phyloP scores from a whole-genome alignment of 2,888 invertebrate genomes.

The Drosophila kuntzei region DNA sequence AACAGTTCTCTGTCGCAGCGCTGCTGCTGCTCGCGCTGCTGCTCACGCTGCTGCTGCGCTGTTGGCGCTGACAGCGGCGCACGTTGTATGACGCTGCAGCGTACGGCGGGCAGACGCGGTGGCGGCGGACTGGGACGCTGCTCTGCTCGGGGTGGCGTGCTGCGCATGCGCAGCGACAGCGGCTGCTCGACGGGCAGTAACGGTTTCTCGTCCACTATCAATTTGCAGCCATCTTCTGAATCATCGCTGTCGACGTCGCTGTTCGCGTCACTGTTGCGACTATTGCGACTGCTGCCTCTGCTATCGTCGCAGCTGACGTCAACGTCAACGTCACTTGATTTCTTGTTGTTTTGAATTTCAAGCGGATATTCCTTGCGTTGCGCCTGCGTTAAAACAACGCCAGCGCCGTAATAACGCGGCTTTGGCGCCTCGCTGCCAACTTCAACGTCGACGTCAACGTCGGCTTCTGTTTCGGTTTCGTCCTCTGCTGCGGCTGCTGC shows the following conservation, averaged over 20 bases:
- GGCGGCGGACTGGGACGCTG: constrained; percentile 87
- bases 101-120: constrained; percentile 89
- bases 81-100: constrained; percentile 93
- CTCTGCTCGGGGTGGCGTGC: constrained; percentile 86
- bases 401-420: constrained; percentile 91
- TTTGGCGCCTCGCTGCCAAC: constrained; percentile 82
- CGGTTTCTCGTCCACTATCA: constrained; percentile 89
- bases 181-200: constrained; percentile 88
- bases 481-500: background rate
- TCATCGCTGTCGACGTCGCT: constrained; percentile 44
- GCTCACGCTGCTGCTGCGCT: constrained; percentile 12
- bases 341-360: constrained; percentile 57
- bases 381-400: constrained; percentile 92
- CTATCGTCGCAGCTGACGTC: constrained; percentile 8
- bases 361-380: constrained; percentile 91
- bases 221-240: constrained; percentile 87
- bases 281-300: background rate
- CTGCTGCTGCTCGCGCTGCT: constrained; percentile 10
- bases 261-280: background rate
- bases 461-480: constrained; percentile 4
- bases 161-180: constrained; percentile 87
- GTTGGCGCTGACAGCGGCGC: constrained; percentile 87
- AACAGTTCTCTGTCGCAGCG: constrained; percentile 17
- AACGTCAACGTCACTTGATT: constrained; percentile 27
- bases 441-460: constrained; percentile 58